These are phyloP conservation scores for Hedychridium roseum DNA, from an alignment of 2,888 invertebrate genomes.

Conservation along the genomic window DNA sequence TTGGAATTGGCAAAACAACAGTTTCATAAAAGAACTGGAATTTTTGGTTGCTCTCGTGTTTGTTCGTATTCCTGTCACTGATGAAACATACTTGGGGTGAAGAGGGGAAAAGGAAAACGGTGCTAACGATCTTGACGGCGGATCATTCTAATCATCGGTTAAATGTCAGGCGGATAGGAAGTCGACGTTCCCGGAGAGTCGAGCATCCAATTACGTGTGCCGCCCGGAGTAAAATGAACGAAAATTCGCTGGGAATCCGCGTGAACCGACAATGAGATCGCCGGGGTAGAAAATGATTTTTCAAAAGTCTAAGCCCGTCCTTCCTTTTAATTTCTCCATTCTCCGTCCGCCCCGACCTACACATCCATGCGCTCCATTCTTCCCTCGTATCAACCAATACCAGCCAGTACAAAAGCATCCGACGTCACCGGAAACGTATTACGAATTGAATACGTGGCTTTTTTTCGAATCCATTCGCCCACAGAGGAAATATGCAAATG, in stretches of 20 bases:
- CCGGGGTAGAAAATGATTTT: slow-evolving; percentile 33
- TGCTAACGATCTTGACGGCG: slow-evolving; percentile 31
- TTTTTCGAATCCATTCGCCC: too few relatives aligned
- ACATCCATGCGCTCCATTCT: slow-evolving; percentile 7
- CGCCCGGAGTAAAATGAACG: slow-evolving; percentile 11
- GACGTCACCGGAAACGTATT: slow-evolving; percentile 10
- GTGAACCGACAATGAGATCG: slow-evolving; percentile 16
- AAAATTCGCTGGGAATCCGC: slow-evolving; percentile 18
- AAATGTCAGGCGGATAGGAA: slow-evolving; percentile 25
- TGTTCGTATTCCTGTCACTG: too few relatives aligned
- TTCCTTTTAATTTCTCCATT: slow-evolving; percentile 20
- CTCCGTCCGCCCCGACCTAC: too few relatives aligned
- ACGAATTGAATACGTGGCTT: slow-evolving; percentile 15
- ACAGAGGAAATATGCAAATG: too few relatives aligned
- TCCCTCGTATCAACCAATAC: slow-evolving; percentile 11
- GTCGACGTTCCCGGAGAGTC: slow-evolving; percentile 19
- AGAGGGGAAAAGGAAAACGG: too few relatives aligned
- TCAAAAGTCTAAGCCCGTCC: slow-evolving; percentile 28
- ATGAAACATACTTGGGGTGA: too few relatives aligned
- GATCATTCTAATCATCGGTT: slow-evolving; percentile 30
- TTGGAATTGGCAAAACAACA: too few relatives aligned
- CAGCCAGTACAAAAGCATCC: slow-evolving; percentile 6
- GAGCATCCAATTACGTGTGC: slow-evolving; percentile 29
- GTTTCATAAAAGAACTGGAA: too few relatives aligned
- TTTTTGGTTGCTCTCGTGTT: too few relatives aligned